phyloP scores from a whole-genome alignment of 2,888 invertebrate genomes.

The Drosophila rubida region DNA sequence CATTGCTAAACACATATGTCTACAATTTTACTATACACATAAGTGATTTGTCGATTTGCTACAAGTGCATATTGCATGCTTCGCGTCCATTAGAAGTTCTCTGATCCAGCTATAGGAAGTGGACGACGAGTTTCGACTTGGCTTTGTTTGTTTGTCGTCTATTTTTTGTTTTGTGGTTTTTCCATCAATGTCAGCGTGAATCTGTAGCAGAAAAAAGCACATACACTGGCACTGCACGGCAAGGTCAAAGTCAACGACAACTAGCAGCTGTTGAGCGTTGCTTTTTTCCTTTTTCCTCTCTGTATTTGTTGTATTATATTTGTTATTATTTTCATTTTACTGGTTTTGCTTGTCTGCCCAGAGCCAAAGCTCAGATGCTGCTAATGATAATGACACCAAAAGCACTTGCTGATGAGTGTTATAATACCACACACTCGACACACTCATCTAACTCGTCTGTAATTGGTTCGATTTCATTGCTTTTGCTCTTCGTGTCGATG shows the following conservation, averaged over 20 bases:
- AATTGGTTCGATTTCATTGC: conserved; percentile 22
- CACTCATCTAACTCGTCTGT: conserved; percentile 9
- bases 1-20: conserved; percentile 3
- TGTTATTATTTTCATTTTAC: conserved; percentile 5
- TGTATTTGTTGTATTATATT: conserved; percentile 2
- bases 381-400: conserved; percentile 59
- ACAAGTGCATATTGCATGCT: conserved; percentile 36
- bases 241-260: conserved; percentile 63
- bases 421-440: conserved; percentile 6
- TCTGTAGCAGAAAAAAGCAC: conserved; percentile 33
- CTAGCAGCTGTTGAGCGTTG: conserved; percentile 30
- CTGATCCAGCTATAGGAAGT: conserved; percentile 45
- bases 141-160: conserved; percentile 22
- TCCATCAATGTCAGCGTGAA: conserved; percentile 52
- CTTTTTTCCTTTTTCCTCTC: conserved; percentile 27
- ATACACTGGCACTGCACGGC: conserved; percentile 33
- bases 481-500: neutral
- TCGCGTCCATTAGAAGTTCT: conserved; percentile 29
- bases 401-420: conserved; percentile 17
- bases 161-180: conserved; percentile 47
- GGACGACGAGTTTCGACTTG: conserved; percentile 31
- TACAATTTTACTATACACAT: neutral
- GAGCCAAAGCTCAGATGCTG: conserved; percentile 46
- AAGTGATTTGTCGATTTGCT: conserved; percentile 2
- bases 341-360: conserved; percentile 31